phyloP scores from a whole-genome alignment of 2,797 vertebrate genomes.

The Muraenolepis orangiensis region DNA sequence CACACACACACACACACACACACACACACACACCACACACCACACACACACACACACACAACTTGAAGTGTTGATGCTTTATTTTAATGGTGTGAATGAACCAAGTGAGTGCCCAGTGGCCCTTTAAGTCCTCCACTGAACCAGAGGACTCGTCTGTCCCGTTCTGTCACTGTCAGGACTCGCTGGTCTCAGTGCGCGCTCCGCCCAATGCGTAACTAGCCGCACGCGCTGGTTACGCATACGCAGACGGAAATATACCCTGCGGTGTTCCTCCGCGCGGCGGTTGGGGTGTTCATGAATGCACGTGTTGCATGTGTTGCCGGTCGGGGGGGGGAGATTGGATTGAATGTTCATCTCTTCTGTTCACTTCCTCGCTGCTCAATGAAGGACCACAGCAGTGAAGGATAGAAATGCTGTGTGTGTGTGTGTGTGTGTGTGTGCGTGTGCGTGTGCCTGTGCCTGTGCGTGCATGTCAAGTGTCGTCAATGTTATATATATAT shows the following conservation, averaged over 20 bases:
- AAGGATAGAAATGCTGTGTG: neutral
- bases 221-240: neutral
- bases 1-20: slow-evolving; percentile 5
- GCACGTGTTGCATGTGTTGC: neutral
- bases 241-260: neutral
- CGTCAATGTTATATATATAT: neutral
- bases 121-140: slow-evolving; percentile 58
- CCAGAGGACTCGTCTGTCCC: slow-evolving; percentile 50
- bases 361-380: neutral
- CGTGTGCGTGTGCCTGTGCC: neutral
- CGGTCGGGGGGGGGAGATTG: neutral
- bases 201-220: slow-evolving; percentile 32
- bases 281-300: neutral
- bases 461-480: neutral
- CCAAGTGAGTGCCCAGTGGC: slow-evolving; percentile 36
- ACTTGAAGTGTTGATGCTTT: slow-evolving; percentile 42
- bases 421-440: neutral
- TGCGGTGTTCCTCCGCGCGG: neutral
- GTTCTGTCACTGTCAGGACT: slow-evolving; percentile 57
- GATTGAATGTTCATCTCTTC: neutral
- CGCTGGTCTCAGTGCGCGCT: slow-evolving; percentile 55
- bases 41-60: slow-evolving; percentile 3
- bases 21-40: slow-evolving; percentile 1
- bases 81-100: slow-evolving; percentile 52
- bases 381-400: neutral